Base-by-base conservation (phyloP, 2,888 invertebrate species). In the Nymphalis c-album region DNA sequence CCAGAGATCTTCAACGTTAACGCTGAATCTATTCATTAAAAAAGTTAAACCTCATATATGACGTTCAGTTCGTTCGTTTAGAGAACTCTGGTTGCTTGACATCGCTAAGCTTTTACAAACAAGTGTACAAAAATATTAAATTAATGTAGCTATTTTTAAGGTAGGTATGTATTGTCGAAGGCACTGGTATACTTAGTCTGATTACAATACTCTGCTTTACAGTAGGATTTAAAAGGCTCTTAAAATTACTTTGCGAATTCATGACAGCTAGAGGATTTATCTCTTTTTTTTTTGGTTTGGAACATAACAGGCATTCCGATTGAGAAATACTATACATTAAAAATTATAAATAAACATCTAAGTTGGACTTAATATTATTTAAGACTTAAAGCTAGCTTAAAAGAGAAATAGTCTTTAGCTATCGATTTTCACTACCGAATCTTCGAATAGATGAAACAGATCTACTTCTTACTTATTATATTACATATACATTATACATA, bases 381-480 rank as follows among this genome's bases (percentile, higher is more conserved):
- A 88, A 81, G 74, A 81, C 87, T 90, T 90, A 91, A 65, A 69
- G 79, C 84, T 77, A 83, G 77, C 87, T 89, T 89, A 91, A 72
- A 80, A 85, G 81, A 88, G 70, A 85, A 88, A 84, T 90, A 91
- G 90, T 91, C 91, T 91, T 92, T 89, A 92, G 87, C 85, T 85
- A 88, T 90, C 91, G 88, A 90, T 88, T 87, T 87, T 85, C 83
- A 85, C 84, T 80, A 85, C 80, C 82, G 90, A 91, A 79, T 91
- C 91, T 92, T 91, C 91, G 91, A 92, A 90, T 84, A 91, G 91
- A 92, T 91, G 88, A 91, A 91, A 91, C 92, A 88, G 88, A 91
- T 91, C 91, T 89, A 91, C 90, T 84, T 78, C 82, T 81, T 85
- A 88, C 85, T 85, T 86, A 87, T 75, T 79, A 77, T 73, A 82